Conservation (phyloP, 2,888 invertebrate species). For the Thumatha senex region DNA sequence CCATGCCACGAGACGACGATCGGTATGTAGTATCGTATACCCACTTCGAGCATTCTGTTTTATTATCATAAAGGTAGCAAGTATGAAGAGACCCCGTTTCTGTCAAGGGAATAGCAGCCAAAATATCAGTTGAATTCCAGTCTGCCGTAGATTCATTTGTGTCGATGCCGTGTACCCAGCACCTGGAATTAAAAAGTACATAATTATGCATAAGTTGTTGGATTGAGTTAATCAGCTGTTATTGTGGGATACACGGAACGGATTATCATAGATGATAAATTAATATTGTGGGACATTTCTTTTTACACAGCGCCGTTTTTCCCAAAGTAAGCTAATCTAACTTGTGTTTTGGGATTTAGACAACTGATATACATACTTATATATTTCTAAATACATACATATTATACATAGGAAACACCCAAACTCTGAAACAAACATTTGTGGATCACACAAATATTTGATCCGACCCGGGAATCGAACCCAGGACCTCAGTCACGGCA, state of each 20-base stretch:
- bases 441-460: neutral
- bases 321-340: too few relatives aligned
- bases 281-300: too few relatives aligned
- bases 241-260: too few relatives aligned
- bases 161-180: conserved; percentile 85
- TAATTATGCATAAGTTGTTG: neutral
- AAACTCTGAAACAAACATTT: neutral
- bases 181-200: conserved; percentile 69
- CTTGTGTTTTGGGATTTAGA: too few relatives aligned
- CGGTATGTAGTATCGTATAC: conserved; percentile 90
- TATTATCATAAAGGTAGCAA: conserved; percentile 81
- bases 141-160: conserved; percentile 75
- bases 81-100: conserved; percentile 81
- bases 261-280: too few relatives aligned
- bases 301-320: too few relatives aligned
- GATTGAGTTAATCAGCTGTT: too few relatives aligned
- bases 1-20: conserved; percentile 88
- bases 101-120: conserved; percentile 82
- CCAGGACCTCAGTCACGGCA: neutral
- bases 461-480: neutral
- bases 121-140: conserved; percentile 83
- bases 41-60: conserved; percentile 78
- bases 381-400: too few relatives aligned
- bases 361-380: too few relatives aligned
- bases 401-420: neutral